These are phyloP conservation scores for Eidolon helvum DNA, from an alignment of 2,113 vertebrate genomes.

Conservation along the genomic window DNA sequence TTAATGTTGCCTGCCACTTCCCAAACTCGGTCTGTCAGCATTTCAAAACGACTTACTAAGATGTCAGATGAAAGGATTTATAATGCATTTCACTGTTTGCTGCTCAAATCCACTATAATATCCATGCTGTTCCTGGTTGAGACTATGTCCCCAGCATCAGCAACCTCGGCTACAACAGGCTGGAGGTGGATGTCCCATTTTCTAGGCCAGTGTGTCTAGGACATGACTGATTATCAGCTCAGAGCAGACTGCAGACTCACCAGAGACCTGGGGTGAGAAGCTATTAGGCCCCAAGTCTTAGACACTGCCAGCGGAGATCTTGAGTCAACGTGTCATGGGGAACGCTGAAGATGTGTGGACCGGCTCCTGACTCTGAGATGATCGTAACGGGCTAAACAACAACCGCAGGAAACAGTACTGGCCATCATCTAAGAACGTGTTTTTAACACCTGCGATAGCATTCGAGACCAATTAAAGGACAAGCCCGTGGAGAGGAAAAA, in stretches of 20 bases:
- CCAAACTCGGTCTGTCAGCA: neutral
- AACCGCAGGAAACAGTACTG: fast-evolving
- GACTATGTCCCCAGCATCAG: neutral
- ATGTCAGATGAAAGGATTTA: neutral
- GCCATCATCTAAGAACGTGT: neutral
- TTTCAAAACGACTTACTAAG: neutral
- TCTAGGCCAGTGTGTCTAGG: neutral
- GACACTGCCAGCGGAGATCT: neutral
- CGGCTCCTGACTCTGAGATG: neutral
- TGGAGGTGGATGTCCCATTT: neutral
- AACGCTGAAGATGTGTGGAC: neutral
- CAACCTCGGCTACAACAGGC: too few species aligned
- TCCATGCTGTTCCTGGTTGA: neutral
- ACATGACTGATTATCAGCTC: neutral
- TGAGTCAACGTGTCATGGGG: neutral
- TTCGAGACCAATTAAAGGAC: neutral
- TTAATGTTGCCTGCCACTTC: neutral
- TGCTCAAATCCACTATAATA: neutral
- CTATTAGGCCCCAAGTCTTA: neutral
- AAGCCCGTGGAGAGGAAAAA: neutral
- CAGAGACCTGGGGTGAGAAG: neutral
- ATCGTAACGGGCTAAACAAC: neutral
- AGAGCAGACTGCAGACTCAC: neutral
- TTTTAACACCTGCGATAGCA: neutral
- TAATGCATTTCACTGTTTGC: neutral